Percentiles rank a stretch among this genome's conserved stretches.
phyloP scores from a whole-genome alignment of 2,797 vertebrate species.

The Falco peregrinus region DNA sequence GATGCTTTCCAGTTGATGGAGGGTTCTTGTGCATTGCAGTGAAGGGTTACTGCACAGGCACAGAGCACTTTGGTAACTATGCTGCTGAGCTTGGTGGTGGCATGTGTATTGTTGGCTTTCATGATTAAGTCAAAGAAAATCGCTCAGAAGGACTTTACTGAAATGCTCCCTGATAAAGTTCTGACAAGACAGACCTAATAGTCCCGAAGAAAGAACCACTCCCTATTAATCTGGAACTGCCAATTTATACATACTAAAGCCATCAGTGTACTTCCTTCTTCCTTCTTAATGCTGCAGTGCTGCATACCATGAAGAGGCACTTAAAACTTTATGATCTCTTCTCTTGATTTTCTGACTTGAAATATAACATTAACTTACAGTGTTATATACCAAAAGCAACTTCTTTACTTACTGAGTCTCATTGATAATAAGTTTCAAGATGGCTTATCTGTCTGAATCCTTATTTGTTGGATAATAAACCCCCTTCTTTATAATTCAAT shows the following conservation, averaged over 20 bases:
- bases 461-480: not conserved
- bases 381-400: not conserved
- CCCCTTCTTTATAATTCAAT: not conserved
- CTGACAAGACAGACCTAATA: not conserved
- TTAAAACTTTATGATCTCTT: not conserved
- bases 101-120: not conserved
- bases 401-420: not conserved
- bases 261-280: not conserved
- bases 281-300: not conserved
- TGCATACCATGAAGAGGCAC: not conserved
- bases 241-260: not conserved
- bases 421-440: not conserved
- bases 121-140: not conserved
- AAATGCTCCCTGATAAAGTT: not conserved
- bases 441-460: not conserved
- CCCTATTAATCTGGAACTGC: not conserved
- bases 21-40: too few species aligned
- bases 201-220: not conserved
- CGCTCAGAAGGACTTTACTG: not conserved
- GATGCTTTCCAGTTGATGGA: not conserved
- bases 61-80: not conserved
- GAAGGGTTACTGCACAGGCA: not conserved
- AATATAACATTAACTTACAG: not conserved
- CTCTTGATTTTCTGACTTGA: not conserved
- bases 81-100: not conserved